These are phyloP conservation scores for Selene dorsalis DNA, from an alignment of 2,797 vertebrate genomes.

Conservation along the genomic window DNA sequence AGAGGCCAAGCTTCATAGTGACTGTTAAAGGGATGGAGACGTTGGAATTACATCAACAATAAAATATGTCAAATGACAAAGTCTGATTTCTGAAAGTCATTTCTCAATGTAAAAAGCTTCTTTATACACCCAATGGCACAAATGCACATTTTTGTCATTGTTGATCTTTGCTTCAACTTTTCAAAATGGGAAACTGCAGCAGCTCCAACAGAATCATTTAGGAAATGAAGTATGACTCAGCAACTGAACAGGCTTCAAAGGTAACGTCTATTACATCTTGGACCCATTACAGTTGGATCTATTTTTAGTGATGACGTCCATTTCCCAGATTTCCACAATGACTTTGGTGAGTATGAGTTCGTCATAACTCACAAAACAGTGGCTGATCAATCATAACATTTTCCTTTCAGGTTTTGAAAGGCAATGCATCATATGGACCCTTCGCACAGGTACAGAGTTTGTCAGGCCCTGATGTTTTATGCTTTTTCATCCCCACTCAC, in stretches of 20 bases:
- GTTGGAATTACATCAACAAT: not conserved
- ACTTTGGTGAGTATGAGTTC: not conserved
- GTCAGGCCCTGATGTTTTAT: too few relatives aligned
- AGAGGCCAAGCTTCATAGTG: not conserved
- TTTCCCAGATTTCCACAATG: not conserved
- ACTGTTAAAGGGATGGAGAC: not conserved
- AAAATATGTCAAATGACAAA: not conserved
- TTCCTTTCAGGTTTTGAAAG: not conserved
- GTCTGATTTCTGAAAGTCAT: not conserved
- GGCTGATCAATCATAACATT: not conserved
- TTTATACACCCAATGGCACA: not conserved
- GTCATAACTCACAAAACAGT: not conserved
- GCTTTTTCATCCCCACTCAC: too few relatives aligned
- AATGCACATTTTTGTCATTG: not conserved
- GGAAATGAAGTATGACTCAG: slow-evolving; percentile 6
- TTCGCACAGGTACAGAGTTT: too few relatives aligned
- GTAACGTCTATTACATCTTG: not conserved
- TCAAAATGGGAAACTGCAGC: not conserved
- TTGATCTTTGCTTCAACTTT: not conserved
- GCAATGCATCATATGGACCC: not conserved
- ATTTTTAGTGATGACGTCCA: not conserved
- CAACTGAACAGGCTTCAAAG: not conserved
- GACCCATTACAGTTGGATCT: not conserved
- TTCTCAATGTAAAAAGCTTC: not conserved
- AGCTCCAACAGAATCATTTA: not conserved